phyloP scores from a whole-genome alignment of 64 coral and sea anemone genomes.

The Porites lutea region DNA sequence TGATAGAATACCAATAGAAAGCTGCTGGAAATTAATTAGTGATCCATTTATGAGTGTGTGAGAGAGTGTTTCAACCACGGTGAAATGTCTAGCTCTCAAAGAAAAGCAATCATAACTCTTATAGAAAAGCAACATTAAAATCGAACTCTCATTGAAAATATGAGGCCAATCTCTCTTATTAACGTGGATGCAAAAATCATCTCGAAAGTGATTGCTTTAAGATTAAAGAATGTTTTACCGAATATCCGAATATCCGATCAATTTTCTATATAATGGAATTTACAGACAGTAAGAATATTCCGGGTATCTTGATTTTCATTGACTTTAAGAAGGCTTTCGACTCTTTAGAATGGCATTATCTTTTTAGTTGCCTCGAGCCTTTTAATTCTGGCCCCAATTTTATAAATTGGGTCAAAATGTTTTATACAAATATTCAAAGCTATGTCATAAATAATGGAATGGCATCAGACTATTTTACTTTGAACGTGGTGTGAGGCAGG shows the following conservation, averaged over 20 bases:
- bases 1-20: too few relatives aligned
- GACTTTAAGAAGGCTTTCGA: conserved; percentile 22
- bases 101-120: too few relatives aligned
- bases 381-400: neutral
- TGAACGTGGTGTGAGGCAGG: conserved; percentile 60
- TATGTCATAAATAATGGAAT: conserved; percentile 63
- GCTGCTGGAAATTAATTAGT: too few relatives aligned
- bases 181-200: conserved; percentile 41
- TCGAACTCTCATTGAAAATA: neutral
- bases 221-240: conserved; percentile 39
- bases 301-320: conserved; percentile 19
- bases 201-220: neutral
- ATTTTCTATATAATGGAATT: conserved; percentile 1
- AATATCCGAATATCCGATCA: neutral
- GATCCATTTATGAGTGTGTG: too few relatives aligned
- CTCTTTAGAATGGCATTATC: conserved; percentile 27
- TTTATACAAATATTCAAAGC: conserved; percentile 39
- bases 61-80: too few relatives aligned
- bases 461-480: conserved; percentile 42
- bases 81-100: too few relatives aligned
- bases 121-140: too few relatives aligned
- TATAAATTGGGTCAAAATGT: conserved; percentile 46
- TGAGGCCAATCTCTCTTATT: conserved; percentile 54
- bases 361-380: conserved; percentile 7
- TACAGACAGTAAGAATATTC: conserved; percentile 1